Evolutionary conservation across 2,797 vertebrate genomes (phyloP).

Genomic region (Sebastes cheni): DNA sequence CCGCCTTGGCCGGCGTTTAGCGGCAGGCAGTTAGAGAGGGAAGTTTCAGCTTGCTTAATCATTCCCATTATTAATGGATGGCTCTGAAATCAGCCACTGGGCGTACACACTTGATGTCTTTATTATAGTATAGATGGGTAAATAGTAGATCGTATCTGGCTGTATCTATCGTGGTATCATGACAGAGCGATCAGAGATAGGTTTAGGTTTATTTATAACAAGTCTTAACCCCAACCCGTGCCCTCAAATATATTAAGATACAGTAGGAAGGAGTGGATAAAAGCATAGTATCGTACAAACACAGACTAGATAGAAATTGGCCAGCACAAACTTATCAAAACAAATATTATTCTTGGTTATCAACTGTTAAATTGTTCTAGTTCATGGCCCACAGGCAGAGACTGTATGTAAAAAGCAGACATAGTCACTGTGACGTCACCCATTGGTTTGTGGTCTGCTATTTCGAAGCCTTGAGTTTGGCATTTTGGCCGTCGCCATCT

Average conservation of each 20-base stretch:
- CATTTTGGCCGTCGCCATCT: no score
- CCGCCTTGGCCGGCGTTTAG: constrained; percentile 50
- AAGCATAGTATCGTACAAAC: no score
- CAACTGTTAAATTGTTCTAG: no score
- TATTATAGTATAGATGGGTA: constrained; percentile 23
- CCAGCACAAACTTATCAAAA: no score
- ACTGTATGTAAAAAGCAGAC: no score
- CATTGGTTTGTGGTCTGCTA: no score
- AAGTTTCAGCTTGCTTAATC: constrained; percentile 50
- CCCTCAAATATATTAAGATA: neutral
- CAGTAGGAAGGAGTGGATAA: neutral
- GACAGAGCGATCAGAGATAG: neutral
- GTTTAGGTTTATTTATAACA: neutral
- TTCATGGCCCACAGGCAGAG: no score
- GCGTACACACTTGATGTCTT: constrained; percentile 23
- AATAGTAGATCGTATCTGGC: neutral
- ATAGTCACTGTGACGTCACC: no score
- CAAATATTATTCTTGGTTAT: no score
- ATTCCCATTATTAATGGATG: constrained; percentile 49
- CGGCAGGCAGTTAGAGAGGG: constrained; percentile 31
- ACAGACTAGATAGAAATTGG: no score
- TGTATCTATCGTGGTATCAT: neutral
- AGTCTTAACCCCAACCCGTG: neutral
- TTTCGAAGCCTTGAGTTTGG: no score
- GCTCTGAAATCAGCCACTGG: constrained; percentile 34